These are phyloP conservation scores for Aphodius sticticus DNA, from an alignment of 2,888 invertebrate species.

Conservation along the genomic window DNA sequence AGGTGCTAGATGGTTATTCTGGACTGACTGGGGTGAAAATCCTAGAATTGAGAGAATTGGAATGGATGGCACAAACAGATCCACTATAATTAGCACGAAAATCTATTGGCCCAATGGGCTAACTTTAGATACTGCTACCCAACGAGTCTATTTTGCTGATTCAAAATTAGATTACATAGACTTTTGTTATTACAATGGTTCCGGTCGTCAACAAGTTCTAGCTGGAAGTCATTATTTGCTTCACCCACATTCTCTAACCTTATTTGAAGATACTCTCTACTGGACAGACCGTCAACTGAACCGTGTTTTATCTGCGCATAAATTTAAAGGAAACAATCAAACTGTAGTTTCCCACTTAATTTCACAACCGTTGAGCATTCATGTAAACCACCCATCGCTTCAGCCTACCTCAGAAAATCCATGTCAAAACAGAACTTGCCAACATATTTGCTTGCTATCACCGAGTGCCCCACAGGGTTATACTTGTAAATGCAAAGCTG, in stretches of 20 bases:
- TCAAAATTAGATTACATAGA: conserved; percentile 97
- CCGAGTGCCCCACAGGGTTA: conserved; percentile 75
- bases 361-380: conserved; percentile 93
- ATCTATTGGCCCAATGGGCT: conserved; percentile 99
- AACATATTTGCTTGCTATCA: conserved; percentile 91
- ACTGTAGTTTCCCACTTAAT: conserved; percentile 94
- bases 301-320: conserved; percentile 88
- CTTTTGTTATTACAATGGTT: conserved; percentile 96
- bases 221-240: conserved; percentile 90
- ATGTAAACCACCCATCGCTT: conserved; percentile 92
- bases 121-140: conserved; percentile 93
- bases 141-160: conserved; percentile 96
- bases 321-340: conserved; percentile 88
- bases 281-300: conserved; percentile 97
- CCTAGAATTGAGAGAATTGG: conserved; percentile 95
- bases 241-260: conserved; percentile 93
- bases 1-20: conserved; percentile 88
- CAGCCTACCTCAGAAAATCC: conserved; percentile 85
- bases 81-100: conserved; percentile 88
- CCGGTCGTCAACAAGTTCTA: conserved; percentile 86
- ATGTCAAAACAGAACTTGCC: conserved; percentile 78
- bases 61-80: conserved; percentile 91
- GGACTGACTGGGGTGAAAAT: conserved; percentile 99
- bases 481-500: conserved; percentile 92
- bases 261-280: conserved; percentile 96